A percentile compares a stretch with the other conserved stretches of the same genome.
phyloP scores from a whole-genome alignment of 2,888 invertebrate genomes.

The Leptinotarsa haldemani region DNA sequence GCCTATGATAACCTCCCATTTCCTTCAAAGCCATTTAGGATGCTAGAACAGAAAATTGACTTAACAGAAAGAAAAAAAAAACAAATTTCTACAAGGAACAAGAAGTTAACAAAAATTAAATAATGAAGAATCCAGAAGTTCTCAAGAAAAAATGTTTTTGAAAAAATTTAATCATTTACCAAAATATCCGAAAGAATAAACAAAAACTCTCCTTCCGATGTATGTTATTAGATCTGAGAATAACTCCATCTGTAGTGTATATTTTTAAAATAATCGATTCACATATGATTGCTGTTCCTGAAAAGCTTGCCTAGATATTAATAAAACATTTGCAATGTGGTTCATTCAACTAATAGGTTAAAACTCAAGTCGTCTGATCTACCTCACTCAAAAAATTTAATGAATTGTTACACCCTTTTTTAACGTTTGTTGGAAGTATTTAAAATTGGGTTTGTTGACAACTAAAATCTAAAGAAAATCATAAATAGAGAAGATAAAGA shows the following conservation, averaged over 20 bases:
- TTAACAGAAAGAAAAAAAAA: background rate
- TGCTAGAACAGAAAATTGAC: conserved; percentile 2
- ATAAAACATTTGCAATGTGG: background rate
- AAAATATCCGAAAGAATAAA: too few species aligned
- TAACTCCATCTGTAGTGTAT: too few species aligned
- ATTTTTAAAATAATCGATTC: too few species aligned
- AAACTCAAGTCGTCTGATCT: background rate
- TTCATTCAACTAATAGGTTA: background rate
- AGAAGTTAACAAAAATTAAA: background rate
- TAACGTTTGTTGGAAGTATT: background rate
- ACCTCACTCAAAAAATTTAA: background rate
- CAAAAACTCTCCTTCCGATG: too few species aligned
- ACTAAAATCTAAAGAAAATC: conserved; percentile 23
- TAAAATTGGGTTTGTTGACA: conserved; percentile 5
- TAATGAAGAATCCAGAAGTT: too few species aligned
- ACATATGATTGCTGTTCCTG: too few species aligned
- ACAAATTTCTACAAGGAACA: background rate
- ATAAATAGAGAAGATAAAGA: conserved; percentile 13
- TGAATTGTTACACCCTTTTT: too few species aligned
- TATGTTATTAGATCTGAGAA: too few species aligned
- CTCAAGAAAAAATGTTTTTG: too few species aligned
- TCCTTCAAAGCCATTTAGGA: conserved; percentile 6
- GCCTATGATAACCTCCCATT: conserved; percentile 1
- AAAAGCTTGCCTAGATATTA: too few species aligned
- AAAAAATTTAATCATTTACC: too few species aligned